A percentile compares a stretch with the other conserved stretches of the same genome.
phyloP scores from a whole-genome alignment of 2,113 vertebrate species.

The Lichenostomus cassidix region DNA sequence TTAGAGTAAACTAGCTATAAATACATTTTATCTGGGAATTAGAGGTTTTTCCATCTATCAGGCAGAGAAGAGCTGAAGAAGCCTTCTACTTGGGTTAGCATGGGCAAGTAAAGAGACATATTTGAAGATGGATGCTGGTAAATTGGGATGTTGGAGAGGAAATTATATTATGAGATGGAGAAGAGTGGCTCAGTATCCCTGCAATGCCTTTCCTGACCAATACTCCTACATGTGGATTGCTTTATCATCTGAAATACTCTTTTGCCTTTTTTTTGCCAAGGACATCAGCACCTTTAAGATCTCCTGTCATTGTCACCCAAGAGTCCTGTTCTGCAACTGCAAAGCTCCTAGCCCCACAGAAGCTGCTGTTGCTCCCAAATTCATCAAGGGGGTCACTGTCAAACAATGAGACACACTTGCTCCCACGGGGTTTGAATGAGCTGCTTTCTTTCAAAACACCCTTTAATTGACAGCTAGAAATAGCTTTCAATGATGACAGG shows the following conservation, averaged over 20 bases:
- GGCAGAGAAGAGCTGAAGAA: neutral
- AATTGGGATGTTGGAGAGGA: neutral
- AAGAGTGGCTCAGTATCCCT: neutral
- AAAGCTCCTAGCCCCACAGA: neutral
- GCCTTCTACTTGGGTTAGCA: neutral
- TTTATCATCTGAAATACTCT: neutral
- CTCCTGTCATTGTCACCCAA: neutral
- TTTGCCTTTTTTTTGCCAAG: slow-evolving; percentile 9
- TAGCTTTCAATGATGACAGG: slow-evolving; percentile 54
- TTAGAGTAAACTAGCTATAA: neutral
- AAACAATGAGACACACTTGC: slow-evolving; percentile 11
- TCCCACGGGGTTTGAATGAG: neutral
- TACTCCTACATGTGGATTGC: neutral
- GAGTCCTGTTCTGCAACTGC: neutral
- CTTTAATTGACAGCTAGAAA: slow-evolving; percentile 56
- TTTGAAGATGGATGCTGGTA: neutral
- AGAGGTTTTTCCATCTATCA: neutral
- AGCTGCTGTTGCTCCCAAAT: slow-evolving; percentile 40
- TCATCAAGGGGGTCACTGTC: slow-evolving; percentile 52
- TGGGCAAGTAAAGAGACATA: neutral
- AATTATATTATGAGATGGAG: neutral
- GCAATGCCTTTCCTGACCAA: neutral
- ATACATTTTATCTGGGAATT: neutral
- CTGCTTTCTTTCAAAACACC: slow-evolving; percentile 50
- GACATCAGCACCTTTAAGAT: neutral